Conservation (phyloP, 2,888 invertebrate genomes). For the Calliscelio sp. region DNA sequence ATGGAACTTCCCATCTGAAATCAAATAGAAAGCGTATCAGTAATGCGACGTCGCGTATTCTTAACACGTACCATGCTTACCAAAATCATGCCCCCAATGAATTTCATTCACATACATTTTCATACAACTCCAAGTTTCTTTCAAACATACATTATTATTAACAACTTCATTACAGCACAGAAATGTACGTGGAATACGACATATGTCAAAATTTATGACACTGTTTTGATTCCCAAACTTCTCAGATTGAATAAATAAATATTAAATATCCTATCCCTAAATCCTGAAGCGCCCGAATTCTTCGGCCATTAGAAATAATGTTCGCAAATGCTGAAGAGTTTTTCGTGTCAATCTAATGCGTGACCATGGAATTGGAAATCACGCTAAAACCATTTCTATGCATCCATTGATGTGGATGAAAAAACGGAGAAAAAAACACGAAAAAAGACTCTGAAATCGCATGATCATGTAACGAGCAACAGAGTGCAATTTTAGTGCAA, state of each 20-base stretch:
- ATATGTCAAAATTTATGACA: neutral
- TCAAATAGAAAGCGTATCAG: conserved; percentile 68
- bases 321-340: too few relatives aligned
- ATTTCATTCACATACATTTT: conserved; percentile 46
- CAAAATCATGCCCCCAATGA: conserved; percentile 54
- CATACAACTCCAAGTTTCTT: conserved; percentile 44
- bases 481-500: too few relatives aligned
- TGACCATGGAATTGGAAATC: too few relatives aligned
- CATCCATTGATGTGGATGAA: too few relatives aligned
- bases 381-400: too few relatives aligned
- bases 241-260: neutral
- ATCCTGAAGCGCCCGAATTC: too few relatives aligned
- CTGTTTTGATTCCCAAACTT: neutral
- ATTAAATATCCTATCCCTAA: too few relatives aligned
- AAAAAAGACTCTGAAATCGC: too few relatives aligned
- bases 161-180: conserved; percentile 52
- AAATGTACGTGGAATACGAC: conserved; percentile 11
- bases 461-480: too few relatives aligned
- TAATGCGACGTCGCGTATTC: conserved; percentile 63
- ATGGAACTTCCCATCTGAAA: conserved; percentile 91
- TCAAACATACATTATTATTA: conserved; percentile 47
- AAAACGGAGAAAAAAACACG: too few relatives aligned
- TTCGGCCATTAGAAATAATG: too few relatives aligned
- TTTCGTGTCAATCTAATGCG: too few relatives aligned
- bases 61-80: conserved; percentile 58